These are phyloP conservation scores for Trissonchulus latispiculum DNA, from an alignment of 2,888 invertebrate genomes.

Conservation along the genomic window DNA sequence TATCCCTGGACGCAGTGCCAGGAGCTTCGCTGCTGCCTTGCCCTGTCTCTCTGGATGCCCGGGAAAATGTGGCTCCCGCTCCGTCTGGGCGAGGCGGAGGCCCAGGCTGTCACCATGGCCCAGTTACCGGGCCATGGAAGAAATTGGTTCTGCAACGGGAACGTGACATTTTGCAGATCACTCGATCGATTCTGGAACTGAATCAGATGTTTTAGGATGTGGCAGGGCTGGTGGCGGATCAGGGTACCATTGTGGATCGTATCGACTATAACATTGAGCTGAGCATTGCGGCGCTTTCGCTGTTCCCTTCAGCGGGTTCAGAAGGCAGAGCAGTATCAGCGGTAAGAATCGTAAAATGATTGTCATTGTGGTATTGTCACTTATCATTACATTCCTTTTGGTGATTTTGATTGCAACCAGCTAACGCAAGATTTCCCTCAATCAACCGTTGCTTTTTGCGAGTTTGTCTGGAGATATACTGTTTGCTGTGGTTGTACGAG, in stretches of 20 bases:
- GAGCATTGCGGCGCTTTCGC: conserved; percentile 71
- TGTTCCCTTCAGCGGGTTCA: no score
- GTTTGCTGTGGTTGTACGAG: no score
- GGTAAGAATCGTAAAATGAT: conserved; percentile 84
- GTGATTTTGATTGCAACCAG: conserved; percentile 50
- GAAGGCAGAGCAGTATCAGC: conserved; percentile 82
- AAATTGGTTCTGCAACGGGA: conserved; percentile 39
- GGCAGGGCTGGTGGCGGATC: conserved; percentile 55
- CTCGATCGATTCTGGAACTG: conserved; percentile 80
- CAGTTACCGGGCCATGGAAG: no score
- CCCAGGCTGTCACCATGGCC: conserved; percentile 46
- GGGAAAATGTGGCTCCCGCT: conserved; percentile 37
- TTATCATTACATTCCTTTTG: conserved; percentile 56
- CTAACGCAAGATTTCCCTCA: not conserved
- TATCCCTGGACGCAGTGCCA: not conserved
- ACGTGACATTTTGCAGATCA: conserved; percentile 78
- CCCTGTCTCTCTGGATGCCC: not conserved
- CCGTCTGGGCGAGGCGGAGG: no score
- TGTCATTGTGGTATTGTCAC: conserved; percentile 68
- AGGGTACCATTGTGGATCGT: conserved; percentile 84
- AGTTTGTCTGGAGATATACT: no score
- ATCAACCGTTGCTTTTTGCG: no score
- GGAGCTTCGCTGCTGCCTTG: not conserved
- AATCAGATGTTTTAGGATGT: conserved; percentile 81
- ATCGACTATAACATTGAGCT: conserved; percentile 97